Evolutionary conservation across 1,140 invertebrate species (phyloP).

Genomic region (Drosophila biarmipes): DNA sequence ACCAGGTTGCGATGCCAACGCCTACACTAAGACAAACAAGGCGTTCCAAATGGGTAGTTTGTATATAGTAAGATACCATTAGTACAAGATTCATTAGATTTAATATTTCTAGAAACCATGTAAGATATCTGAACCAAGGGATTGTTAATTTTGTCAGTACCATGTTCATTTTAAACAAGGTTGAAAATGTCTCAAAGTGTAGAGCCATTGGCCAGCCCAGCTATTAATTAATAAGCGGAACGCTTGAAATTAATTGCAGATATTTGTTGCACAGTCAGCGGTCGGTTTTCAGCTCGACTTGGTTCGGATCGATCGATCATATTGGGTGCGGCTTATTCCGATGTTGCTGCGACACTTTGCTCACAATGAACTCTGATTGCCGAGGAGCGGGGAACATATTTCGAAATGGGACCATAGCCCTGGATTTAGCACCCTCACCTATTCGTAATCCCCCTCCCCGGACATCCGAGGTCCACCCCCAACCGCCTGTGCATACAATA

Average conservation of each 20-base stretch:
- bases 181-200: slow-evolving; percentile 10
- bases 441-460: background rate
- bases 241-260: slow-evolving; percentile 70
- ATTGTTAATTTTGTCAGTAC: no score
- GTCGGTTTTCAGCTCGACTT: slow-evolving; percentile 17
- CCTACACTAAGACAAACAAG: slow-evolving; percentile 6
- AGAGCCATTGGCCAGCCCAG: slow-evolving; percentile 20
- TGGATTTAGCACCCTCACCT: slow-evolving; percentile 1
- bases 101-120: no score
- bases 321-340: slow-evolving; percentile 14
- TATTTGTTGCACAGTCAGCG: slow-evolving; percentile 72
- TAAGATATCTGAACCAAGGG: no score
- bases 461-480: slow-evolving; percentile 14
- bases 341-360: slow-evolving; percentile 17
- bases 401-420: slow-evolving; percentile 9
- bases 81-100: no score
- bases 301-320: slow-evolving; percentile 59
- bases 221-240: slow-evolving; percentile 77
- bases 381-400: slow-evolving; percentile 19
- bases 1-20: background rate
- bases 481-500: slow-evolving; percentile 55
- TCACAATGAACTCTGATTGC: slow-evolving; percentile 67
- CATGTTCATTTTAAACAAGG: background rate
- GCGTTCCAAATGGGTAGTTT: background rate
- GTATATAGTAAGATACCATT: no score